These are phyloP conservation scores for Elephas maximus DNA, from an alignment of 2,113 vertebrate species.

Conservation along the genomic window DNA sequence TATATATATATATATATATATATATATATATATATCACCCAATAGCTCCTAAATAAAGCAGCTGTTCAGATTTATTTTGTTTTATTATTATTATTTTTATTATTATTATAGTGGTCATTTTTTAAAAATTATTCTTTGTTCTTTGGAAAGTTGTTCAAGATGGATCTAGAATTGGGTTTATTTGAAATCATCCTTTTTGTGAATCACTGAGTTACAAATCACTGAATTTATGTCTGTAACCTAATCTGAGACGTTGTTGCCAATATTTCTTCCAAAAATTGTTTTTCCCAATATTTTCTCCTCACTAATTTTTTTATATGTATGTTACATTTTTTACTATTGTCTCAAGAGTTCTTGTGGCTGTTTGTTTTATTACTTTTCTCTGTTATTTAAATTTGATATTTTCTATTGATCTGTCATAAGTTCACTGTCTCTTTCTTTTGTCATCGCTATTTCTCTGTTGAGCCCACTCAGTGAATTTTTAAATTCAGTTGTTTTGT, in stretches of 20 bases:
- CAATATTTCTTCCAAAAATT: background rate
- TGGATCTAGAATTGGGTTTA: background rate
- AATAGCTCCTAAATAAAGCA: no score
- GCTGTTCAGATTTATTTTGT: no score
- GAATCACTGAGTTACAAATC: background rate
- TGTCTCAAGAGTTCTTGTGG: background rate
- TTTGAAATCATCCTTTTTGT: background rate
- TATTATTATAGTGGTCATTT: no score
- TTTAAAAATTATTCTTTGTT: background rate
- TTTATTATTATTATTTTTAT: no score
- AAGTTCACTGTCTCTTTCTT: no score
- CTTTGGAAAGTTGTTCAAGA: background rate
- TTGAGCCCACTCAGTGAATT: no score
- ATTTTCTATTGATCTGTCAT: no score
- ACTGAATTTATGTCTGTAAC: background rate
- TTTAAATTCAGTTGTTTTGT: no score
- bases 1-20: no score
- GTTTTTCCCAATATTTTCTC: background rate
- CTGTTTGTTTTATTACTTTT: background rate
- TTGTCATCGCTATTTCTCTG: no score
- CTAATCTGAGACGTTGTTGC: background rate
- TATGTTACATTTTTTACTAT: background rate
- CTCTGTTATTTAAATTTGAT: background rate
- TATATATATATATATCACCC: no score
- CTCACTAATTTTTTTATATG: background rate